Conservation (phyloP, 2,888 invertebrate species). For the Deladenus siricidicola region DNA sequence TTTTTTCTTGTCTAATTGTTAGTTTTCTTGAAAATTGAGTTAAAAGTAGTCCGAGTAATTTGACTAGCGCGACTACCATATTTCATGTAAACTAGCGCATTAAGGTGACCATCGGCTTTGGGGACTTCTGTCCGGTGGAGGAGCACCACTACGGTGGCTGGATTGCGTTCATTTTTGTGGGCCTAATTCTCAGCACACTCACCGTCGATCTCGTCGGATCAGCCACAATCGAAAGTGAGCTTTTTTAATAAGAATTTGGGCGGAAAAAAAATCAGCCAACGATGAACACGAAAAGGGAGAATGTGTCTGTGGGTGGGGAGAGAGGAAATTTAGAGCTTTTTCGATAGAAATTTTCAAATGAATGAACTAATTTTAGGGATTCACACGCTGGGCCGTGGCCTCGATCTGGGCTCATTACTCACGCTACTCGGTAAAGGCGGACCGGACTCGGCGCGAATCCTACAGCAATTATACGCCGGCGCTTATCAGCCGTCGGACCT, state of each 20-base stretch:
- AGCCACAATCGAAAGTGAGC: not conserved
- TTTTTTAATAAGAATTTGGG: not conserved
- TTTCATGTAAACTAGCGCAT: too few species aligned
- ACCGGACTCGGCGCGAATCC: conserved; percentile 11
- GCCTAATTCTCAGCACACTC: conserved; percentile 40
- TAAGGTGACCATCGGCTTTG: conserved; percentile 51
- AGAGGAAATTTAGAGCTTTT: not conserved
- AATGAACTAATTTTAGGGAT: conserved; percentile 6
- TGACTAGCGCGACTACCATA: too few species aligned
- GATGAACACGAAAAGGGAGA: too few species aligned
- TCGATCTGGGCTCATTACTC: conserved; percentile 17
- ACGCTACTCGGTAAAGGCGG: conserved; percentile 15
- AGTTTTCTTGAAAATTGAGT: not conserved
- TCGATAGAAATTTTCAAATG: not conserved
- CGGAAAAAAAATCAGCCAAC: too few species aligned
- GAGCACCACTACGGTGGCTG: conserved; percentile 31
- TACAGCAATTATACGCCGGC: conserved; percentile 18
- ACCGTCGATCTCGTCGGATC: conserved; percentile 23
- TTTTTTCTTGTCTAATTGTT: too few species aligned
- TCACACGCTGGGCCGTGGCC: conserved; percentile 19
- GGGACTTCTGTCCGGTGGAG: conserved; percentile 40
- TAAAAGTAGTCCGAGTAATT: not conserved
- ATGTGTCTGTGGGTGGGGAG: not conserved
- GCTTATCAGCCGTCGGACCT: conserved; percentile 13
- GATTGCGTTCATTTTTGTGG: conserved; percentile 49